Conservation (phyloP, 2,797 vertebrate genomes). For the Enteromius anoplus region DNA sequence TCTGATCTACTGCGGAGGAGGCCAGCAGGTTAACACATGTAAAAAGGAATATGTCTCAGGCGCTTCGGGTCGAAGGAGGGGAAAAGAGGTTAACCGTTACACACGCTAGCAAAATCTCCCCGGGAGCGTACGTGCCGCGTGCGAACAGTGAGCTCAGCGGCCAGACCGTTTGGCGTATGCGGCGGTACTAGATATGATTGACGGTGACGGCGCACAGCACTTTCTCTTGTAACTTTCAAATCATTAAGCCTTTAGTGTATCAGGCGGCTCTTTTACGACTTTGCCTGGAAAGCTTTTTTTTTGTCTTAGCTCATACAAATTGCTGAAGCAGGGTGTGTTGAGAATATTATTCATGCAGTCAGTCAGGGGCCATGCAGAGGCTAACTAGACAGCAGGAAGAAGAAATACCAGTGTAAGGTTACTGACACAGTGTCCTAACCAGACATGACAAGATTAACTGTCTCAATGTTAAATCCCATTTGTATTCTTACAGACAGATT, state of each 20-base stretch:
- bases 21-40: slow-evolving; percentile 65
- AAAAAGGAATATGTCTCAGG: slow-evolving; percentile 64
- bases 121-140: slow-evolving; percentile 32
- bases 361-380: slow-evolving; percentile 37
- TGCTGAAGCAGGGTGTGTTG: slow-evolving; percentile 54
- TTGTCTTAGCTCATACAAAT: slow-evolving; percentile 31
- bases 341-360: slow-evolving; percentile 36
- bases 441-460: slow-evolving; percentile 3
- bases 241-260: slow-evolving; percentile 81
- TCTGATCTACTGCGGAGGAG: slow-evolving; percentile 63
- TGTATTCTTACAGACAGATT: background rate
- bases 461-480: background rate
- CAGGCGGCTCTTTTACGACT: slow-evolving; percentile 75
- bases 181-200: slow-evolving; percentile 77
- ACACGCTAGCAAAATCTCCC: slow-evolving; percentile 12
- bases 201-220: slow-evolving; percentile 73
- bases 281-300: slow-evolving; percentile 62
- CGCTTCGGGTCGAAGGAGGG: slow-evolving; percentile 39
- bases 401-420: slow-evolving; percentile 49
- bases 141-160: slow-evolving; percentile 68
- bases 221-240: slow-evolving; percentile 82
- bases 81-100: slow-evolving; percentile 56
- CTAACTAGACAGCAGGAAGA: slow-evolving; percentile 34
- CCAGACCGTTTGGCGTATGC: slow-evolving; percentile 74
- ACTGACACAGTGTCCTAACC: slow-evolving; percentile 19